These are phyloP conservation scores for Ispidina picta DNA, from an alignment of 2,797 vertebrate genomes.

Conservation along the genomic window DNA sequence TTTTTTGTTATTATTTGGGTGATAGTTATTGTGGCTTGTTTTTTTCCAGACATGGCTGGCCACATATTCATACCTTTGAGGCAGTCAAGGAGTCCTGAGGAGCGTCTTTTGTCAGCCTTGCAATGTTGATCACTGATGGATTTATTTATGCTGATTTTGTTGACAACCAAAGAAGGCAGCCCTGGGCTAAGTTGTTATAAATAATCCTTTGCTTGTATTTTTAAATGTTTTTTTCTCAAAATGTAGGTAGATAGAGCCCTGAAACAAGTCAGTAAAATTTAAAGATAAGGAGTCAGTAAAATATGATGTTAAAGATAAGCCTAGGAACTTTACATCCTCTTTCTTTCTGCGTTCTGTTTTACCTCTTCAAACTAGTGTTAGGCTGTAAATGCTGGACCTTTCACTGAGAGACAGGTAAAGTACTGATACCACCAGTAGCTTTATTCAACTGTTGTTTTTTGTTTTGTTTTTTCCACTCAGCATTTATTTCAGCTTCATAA, in stretches of 20 bases:
- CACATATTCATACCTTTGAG: not conserved
- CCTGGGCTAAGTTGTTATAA: not conserved
- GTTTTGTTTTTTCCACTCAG: not conserved
- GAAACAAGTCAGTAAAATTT: not conserved
- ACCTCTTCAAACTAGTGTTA: not conserved
- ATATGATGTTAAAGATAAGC: not conserved
- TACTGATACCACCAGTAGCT: not conserved
- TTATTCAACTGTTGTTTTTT: not conserved
- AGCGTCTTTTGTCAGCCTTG: not conserved
- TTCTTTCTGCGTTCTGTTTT: not conserved
- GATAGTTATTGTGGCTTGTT: not conserved
- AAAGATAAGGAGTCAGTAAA: not conserved
- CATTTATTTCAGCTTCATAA: not conserved
- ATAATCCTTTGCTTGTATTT: not conserved
- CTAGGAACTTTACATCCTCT: not conserved
- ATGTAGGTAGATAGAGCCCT: not conserved
- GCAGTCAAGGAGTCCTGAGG: not conserved
- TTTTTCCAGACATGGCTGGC: accelerated
- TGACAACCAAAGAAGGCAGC: not conserved
- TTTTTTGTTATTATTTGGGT: not conserved
- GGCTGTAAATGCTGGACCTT: not conserved
- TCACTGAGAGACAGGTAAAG: not conserved
- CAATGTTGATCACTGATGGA: not conserved
- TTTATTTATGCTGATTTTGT: not conserved
- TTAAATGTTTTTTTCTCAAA: not conserved